Conservation (phyloP, 2,888 invertebrate species). For the Empis stercorea region DNA sequence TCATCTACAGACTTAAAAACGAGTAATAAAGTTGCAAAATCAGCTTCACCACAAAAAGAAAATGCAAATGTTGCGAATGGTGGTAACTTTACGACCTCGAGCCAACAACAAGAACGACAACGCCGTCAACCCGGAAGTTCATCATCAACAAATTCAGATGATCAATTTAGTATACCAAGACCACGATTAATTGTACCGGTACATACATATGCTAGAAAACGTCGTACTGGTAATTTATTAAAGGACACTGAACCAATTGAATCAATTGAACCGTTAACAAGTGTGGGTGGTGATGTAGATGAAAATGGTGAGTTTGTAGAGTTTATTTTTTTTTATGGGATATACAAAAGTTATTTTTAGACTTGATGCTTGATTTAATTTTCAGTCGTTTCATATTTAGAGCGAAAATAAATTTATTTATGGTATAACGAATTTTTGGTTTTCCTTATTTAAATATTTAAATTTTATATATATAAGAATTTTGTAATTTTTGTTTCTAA, state of each 20-base stretch:
- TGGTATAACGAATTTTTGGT: too few relatives aligned
- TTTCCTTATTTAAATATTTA: too few relatives aligned
- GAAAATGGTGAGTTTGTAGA: slow-evolving; percentile 10
- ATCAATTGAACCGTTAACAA: slow-evolving; percentile 8
- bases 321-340: too few relatives aligned
- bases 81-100: not conserved
- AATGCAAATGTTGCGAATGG: slow-evolving; percentile 3
- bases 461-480: too few relatives aligned
- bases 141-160: slow-evolving; percentile 34
- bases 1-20: too few relatives aligned
- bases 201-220: slow-evolving; percentile 71
- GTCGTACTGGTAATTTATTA: slow-evolving; percentile 66
- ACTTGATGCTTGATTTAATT: too few relatives aligned
- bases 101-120: slow-evolving; percentile 10
- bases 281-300: slow-evolving; percentile 1
- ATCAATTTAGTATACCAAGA: slow-evolving; percentile 69
- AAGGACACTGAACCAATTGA: slow-evolving; percentile 24
- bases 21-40: too few relatives aligned
- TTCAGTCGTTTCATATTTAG: too few relatives aligned
- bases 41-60: too few relatives aligned
- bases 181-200: slow-evolving; percentile 79
- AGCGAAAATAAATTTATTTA: too few relatives aligned
- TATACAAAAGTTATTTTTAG: too few relatives aligned
- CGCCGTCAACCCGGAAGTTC: slow-evolving; percentile 19
- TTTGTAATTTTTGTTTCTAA: too few relatives aligned